A percentile compares a stretch with the other conserved stretches of the same genome.
Evolutionary conservation across 1,140 invertebrate genomes (phyloP).

Genomic region (Cydia splendana): DNA sequence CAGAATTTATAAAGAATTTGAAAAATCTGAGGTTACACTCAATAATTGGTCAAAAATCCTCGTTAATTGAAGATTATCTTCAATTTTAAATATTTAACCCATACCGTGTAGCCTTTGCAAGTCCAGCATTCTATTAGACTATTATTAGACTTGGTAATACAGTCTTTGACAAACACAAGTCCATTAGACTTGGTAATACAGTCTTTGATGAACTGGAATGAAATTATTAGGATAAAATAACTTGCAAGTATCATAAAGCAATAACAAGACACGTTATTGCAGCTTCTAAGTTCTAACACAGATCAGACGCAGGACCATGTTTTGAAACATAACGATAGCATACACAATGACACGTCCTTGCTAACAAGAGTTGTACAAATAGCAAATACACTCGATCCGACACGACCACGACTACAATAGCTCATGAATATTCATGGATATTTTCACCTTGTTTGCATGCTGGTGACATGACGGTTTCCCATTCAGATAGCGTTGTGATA

Average conservation of each 20-base stretch:
- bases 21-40: too few species aligned
- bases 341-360: constrained; percentile 36
- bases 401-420: constrained; percentile 43
- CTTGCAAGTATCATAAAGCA: not conserved
- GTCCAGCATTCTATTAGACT: too few species aligned
- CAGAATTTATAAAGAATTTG: too few species aligned
- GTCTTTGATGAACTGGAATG: too few species aligned
- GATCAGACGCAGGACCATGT: not conserved
- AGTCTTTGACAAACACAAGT: too few species aligned
- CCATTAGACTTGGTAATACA: too few species aligned
- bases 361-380: constrained; percentile 40
- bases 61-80: too few species aligned
- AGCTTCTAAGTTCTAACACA: not conserved
- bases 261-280: not conserved
- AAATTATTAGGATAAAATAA: too few species aligned
- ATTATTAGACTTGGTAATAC: too few species aligned
- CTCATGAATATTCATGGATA: constrained; percentile 46
- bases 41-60: too few species aligned
- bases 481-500: constrained; percentile 16
- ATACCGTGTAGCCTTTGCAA: too few species aligned
- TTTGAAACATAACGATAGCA: not conserved
- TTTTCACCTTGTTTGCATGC: constrained; percentile 29
- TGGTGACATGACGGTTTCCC: constrained; percentile 8
- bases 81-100: too few species aligned
- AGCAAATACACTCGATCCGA: constrained; percentile 37